phyloP scores from a whole-genome alignment of 2,113 vertebrate species.

The Melanocharis versteri region DNA sequence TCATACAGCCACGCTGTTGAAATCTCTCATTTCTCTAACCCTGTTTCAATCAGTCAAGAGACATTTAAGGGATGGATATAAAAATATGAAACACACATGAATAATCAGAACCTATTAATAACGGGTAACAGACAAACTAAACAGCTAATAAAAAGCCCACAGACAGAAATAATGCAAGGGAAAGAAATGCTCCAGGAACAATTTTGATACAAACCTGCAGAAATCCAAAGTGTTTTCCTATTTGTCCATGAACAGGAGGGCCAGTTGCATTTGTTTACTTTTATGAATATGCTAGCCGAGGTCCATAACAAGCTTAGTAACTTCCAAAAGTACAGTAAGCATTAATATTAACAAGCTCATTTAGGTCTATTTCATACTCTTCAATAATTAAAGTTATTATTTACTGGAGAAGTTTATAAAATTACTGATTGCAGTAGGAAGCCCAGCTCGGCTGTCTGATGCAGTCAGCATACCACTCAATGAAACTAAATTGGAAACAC shows the following conservation, averaged over 20 bases:
- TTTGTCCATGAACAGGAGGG: background rate
- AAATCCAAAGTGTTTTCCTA: background rate
- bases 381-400: background rate
- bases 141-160: background rate
- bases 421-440: background rate
- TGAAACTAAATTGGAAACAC: background rate
- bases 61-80: background rate
- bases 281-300: background rate
- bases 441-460: background rate
- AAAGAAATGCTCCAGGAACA: background rate
- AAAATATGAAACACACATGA: background rate
- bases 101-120: background rate
- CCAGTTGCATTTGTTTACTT: background rate
- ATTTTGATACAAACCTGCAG: background rate
- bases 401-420: background rate
- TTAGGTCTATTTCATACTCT: background rate
- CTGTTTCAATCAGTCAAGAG: background rate
- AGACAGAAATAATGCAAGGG: background rate
- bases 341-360: slow-evolving; percentile 12
- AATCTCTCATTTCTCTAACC: background rate
- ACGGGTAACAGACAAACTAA: background rate
- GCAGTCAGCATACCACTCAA: background rate
- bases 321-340: background rate
- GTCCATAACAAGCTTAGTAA: background rate
- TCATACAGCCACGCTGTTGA: background rate